These are phyloP conservation scores for Chloroclysta siterata DNA, from an alignment of 2,888 invertebrate genomes.

Conservation along the genomic window DNA sequence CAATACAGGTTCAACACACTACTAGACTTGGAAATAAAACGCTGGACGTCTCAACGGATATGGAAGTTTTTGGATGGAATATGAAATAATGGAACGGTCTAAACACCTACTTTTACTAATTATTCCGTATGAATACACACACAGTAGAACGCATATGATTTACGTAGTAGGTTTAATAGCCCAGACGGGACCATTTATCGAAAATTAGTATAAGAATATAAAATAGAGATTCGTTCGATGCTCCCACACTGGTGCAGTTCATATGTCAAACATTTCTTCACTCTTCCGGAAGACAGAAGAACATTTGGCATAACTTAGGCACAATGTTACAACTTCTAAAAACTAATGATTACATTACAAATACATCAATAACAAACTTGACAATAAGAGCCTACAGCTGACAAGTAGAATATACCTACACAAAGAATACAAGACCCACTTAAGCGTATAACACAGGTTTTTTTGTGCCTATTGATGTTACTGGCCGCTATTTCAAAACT, in stretches of 20 bases:
- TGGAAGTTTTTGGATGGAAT: conserved; percentile 31
- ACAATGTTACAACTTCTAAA: conserved; percentile 13
- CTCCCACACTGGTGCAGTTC: not conserved
- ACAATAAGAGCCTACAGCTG: conserved; percentile 10
- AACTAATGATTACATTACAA: conserved; percentile 7
- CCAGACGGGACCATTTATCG: not conserved
- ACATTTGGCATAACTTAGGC: conserved; percentile 30
- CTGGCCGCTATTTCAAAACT: not conserved
- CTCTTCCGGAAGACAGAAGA: conserved; percentile 18
- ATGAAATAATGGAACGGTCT: conserved; percentile 18
- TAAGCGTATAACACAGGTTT: not conserved
- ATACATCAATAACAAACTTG: conserved; percentile 10
- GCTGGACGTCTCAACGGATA: conserved; percentile 10
- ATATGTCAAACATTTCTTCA: conserved; percentile 1
- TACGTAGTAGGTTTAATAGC: not conserved
- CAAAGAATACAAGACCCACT: conserved; percentile 6
- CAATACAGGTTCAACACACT: no score
- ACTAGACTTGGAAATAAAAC: not conserved
- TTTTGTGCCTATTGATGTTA: not conserved
- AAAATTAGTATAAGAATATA: conserved; percentile 19
- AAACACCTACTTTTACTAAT: not conserved
- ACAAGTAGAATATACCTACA: not conserved
- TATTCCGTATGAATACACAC: not conserved
- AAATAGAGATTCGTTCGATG: conserved; percentile 25
- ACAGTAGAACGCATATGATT: not conserved